Evolutionary conservation across 2,797 vertebrate species (phyloP), one percentile per base, ranked within the genome.

Genomic region (Fistularia commersonii): DNA sequence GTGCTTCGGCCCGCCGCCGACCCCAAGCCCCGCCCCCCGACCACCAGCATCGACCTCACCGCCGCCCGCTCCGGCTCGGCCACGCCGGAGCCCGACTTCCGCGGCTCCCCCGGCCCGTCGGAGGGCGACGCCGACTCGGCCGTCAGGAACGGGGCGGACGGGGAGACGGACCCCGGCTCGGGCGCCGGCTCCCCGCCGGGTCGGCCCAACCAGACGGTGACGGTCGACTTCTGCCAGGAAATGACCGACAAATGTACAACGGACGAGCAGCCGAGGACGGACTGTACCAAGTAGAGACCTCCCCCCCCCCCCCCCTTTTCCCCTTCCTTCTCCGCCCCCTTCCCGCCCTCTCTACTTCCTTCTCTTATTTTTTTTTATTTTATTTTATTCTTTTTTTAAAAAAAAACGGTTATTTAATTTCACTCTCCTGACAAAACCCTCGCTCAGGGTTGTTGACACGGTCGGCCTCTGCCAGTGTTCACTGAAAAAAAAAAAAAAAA

Each of bases 181-280:
- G 94, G 91, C 82, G 65, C 88, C 0, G 90, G 94, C 83, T 90
- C 91, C 45, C 93, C 88, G 57, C 85, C 90, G 38, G 93, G 93
- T 75, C 92, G 92, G 70, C 91, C 91, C 86, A 94, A 90, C 88
- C 97, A 98, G 79, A 93, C 96, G 1, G 97, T 99, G 66, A 99
- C 97, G 0, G 94, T 99, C 70, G 97, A 99, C 88, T 99, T 99
- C 85, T 99, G 97, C 91, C 97, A 98, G 89, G 96, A 99, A 90
- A 99, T 99, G 97, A 97, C 97, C 77, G 97, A 99, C 77, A 99
- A 99, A 90, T 99, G 97, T 92, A 99, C 96, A 57, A 98, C 97
- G 47, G 96, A 98, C 35, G 97, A 99, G 85, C 97, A 96, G 74
- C 97, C 97, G 49, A 91, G 93, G 82, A 98, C 94, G 89, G 97